phyloP scores from a whole-genome alignment of 1,140 invertebrate genomes.

The Listronotus bonariensis region DNA sequence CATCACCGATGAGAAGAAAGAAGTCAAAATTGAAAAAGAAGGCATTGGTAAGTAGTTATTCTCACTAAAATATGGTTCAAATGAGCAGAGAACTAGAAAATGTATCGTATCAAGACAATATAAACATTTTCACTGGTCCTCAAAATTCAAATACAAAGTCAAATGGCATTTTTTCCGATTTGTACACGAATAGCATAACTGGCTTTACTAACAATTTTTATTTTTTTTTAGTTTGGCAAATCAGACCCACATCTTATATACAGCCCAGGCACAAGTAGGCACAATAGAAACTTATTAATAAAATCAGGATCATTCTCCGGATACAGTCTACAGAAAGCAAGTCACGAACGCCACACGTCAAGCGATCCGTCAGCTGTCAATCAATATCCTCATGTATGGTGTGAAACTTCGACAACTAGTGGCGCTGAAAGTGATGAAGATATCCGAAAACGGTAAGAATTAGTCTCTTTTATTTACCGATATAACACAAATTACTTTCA shows the following conservation, averaged over 20 bases:
- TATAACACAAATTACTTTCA: not conserved
- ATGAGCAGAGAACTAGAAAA: too few relatives aligned
- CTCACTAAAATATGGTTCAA: too few relatives aligned
- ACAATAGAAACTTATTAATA: slow-evolving; percentile 55
- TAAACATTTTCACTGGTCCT: not conserved
- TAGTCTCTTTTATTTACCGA: not conserved
- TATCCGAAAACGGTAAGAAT: slow-evolving; percentile 45
- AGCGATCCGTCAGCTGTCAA: slow-evolving; percentile 64
- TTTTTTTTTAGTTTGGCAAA: slow-evolving; percentile 43
- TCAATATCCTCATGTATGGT: slow-evolving; percentile 35
- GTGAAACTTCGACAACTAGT: slow-evolving; percentile 56
- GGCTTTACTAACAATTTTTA: too few relatives aligned
- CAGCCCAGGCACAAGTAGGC: slow-evolving; percentile 22
- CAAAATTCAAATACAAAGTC: not conserved
- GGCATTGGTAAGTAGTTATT: slow-evolving; percentile 54
- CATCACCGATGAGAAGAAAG: slow-evolving; percentile 65
- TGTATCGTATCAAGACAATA: not conserved
- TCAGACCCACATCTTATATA: slow-evolving; percentile 39
- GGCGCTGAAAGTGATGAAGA: slow-evolving; percentile 52
- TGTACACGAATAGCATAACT: too few relatives aligned
- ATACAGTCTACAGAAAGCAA: slow-evolving; percentile 57
- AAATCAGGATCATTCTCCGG: slow-evolving; percentile 72
- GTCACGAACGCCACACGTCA: slow-evolving; percentile 62
- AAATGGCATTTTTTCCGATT: too few relatives aligned
- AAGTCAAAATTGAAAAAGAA: slow-evolving; percentile 70